Base-by-base conservation (phyloP, 2,113 vertebrate genomes). In the Oreotragus oreotragus region DNA sequence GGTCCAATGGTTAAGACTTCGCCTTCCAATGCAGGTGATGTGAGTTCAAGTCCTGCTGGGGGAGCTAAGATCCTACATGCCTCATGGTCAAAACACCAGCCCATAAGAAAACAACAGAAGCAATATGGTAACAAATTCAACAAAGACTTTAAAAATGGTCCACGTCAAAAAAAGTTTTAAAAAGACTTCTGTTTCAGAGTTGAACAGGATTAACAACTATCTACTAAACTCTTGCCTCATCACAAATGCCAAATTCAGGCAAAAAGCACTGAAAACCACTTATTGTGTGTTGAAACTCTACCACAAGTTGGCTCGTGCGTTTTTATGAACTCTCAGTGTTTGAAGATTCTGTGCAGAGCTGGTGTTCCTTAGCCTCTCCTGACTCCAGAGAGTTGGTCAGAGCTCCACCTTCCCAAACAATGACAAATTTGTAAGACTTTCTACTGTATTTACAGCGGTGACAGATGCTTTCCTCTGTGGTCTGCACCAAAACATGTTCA, bases 371-470 rank as follows among this genome's bases (percentile, higher is more conserved):
- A 83, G 45, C 45, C 21, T 62, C 25, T 27, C 19, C 7, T 30
- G 77, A 80, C 91, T 39, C 15, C 73, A 88, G 27, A 88, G 58
- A 58, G 30, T 4, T 64, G 86, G 86, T 64, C 45, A 88, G 83
- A 66, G 76, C 83, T 73, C 43, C 39, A 43, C 15, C 45, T 96
- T 88, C 25, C 58, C 64, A 88, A 90, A 97, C 83, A 92, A 93
- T 58, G 90, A 94, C 49, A 93, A 43, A 27, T 87, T 88, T 93
- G 27, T 92, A 79, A 62, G 64, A 94, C 57, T 43, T 66, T 60
- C 27, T 90, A 47, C 79, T 47, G 25, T 73, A 33, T 53, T 87
- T 88, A 45, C 15, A 64, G 79, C 2, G 25, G 36, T 94, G 91
- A 84, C 33, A 70, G 81, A 88, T 25, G 80, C 73, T 70, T 89